Evolutionary conservation across 2,888 invertebrate genomes (phyloP).

Genomic region (Tholera decimalis): DNA sequence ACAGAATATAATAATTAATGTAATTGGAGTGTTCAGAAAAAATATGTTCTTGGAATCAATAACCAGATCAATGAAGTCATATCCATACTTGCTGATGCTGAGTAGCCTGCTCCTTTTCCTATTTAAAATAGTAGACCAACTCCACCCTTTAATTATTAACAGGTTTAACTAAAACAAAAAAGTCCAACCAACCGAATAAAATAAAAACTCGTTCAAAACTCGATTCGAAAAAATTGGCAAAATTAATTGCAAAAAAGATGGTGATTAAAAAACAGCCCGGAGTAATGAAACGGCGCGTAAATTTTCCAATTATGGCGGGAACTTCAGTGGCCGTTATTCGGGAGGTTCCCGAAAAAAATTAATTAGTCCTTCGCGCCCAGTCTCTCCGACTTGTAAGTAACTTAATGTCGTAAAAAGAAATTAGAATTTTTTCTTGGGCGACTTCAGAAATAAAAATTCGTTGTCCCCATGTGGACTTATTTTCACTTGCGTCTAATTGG

Average conservation of each 20-base stretch:
- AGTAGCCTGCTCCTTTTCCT: too few species aligned
- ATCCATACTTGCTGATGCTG: background rate
- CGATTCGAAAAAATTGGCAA: constrained; percentile 49
- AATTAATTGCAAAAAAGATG: constrained; percentile 72
- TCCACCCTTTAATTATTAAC: constrained; percentile 24
- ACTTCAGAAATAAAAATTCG: constrained; percentile 65
- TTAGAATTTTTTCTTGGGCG: constrained; percentile 62
- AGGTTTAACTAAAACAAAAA: constrained; percentile 9
- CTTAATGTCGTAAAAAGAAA: constrained; percentile 68
- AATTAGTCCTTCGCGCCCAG: constrained; percentile 82
- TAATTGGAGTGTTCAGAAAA: background rate
- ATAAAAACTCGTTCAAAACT: constrained; percentile 46
- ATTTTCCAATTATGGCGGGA: constrained; percentile 85
- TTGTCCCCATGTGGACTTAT: constrained; percentile 66
- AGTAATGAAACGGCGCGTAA: constrained; percentile 84
- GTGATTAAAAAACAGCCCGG: constrained; percentile 79
- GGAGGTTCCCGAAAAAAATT: constrained; percentile 83
- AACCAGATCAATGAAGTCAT: background rate
- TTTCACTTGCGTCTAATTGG: constrained; percentile 65
- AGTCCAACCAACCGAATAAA: constrained; percentile 17
- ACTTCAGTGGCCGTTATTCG: constrained; percentile 70
- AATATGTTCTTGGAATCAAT: background rate
- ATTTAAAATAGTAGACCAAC: background rate
- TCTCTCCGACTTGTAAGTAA: constrained; percentile 68
- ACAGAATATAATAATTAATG: constrained; percentile 6